A percentile compares a stretch with the other conserved stretches of the same genome.
Evolutionary conservation across 2,888 invertebrate species (phyloP).

Genomic region (Barypeithes pellucidus): DNA sequence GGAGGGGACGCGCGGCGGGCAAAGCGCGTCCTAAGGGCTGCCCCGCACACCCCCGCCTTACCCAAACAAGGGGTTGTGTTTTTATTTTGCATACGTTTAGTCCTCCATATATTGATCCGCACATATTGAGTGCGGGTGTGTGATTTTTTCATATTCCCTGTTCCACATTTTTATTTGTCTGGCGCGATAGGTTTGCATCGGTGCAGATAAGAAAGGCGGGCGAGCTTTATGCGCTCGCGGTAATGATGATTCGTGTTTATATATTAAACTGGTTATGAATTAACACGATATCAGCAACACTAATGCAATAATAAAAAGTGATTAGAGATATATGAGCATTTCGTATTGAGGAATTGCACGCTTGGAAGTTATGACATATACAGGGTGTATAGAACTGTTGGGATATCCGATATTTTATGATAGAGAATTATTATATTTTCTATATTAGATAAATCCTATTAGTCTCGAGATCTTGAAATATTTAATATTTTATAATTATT

Average conservation of each 20-base stretch:
- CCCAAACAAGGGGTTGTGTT: slow-evolving; percentile 64
- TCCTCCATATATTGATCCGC: slow-evolving; percentile 66
- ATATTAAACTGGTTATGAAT: not conserved
- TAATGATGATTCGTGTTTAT: slow-evolving; percentile 6
- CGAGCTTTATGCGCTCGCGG: not conserved
- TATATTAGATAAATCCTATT: too few relatives aligned
- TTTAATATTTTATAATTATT: too few relatives aligned
- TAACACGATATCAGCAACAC: too few relatives aligned
- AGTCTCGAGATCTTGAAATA: too few relatives aligned
- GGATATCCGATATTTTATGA: too few relatives aligned
- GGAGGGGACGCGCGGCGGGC: not conserved
- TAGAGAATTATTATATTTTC: too few relatives aligned
- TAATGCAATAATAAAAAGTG: too few relatives aligned
- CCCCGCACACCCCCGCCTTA: slow-evolving; percentile 54
- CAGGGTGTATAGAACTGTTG: too few relatives aligned
- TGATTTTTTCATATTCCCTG: slow-evolving; percentile 36
- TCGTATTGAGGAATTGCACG: too few relatives aligned
- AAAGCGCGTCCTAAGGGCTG: slow-evolving; percentile 32
- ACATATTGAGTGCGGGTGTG: slow-evolving; percentile 59
- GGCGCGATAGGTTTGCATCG: not conserved
- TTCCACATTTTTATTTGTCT: slow-evolving; percentile 33
- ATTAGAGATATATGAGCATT: too few relatives aligned
- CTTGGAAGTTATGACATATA: too few relatives aligned
- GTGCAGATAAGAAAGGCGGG: slow-evolving; percentile 11
- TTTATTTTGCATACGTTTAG: slow-evolving; percentile 65